These are phyloP conservation scores for Paraescarpia echinospica DNA, from an alignment of 1,140 invertebrate species.

Conservation along the genomic window DNA sequence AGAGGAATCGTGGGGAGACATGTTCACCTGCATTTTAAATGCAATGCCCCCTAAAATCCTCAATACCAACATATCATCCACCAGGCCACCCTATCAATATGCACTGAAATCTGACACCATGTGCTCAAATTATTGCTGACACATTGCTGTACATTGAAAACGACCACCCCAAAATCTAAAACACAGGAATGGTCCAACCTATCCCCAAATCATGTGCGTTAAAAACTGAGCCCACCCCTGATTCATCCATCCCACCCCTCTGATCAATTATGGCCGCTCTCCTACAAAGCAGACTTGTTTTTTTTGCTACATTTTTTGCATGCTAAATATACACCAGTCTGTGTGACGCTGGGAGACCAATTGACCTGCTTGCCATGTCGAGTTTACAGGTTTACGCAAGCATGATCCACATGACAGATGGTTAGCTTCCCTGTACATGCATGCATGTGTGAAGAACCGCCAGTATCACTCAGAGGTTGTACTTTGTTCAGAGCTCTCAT, in stretches of 20 bases:
- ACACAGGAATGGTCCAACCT: neutral
- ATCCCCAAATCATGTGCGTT: neutral
- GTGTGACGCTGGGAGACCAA: neutral
- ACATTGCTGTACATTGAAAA: no score
- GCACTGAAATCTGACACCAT: no score
- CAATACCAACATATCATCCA: no score
- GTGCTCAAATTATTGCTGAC: no score
- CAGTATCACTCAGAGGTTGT: neutral
- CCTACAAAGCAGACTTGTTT: neutral
- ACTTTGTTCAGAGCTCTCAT: neutral
- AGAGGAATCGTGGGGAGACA: no score
- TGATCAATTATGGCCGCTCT: neutral
- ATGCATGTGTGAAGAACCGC: no score
- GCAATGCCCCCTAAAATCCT: no score
- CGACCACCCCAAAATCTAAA: neutral
- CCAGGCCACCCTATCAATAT: no score
- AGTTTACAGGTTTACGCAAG: neutral
- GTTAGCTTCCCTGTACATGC: neutral
- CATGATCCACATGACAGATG: neutral
- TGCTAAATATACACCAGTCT: neutral
- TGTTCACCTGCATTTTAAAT: no score
- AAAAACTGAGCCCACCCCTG: neutral
- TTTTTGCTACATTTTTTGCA: neutral
- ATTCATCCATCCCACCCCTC: neutral
- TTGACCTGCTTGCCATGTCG: neutral